phyloP scores from a whole-genome alignment of 1,140 invertebrate species.

The Diorhabda carinulata region DNA sequence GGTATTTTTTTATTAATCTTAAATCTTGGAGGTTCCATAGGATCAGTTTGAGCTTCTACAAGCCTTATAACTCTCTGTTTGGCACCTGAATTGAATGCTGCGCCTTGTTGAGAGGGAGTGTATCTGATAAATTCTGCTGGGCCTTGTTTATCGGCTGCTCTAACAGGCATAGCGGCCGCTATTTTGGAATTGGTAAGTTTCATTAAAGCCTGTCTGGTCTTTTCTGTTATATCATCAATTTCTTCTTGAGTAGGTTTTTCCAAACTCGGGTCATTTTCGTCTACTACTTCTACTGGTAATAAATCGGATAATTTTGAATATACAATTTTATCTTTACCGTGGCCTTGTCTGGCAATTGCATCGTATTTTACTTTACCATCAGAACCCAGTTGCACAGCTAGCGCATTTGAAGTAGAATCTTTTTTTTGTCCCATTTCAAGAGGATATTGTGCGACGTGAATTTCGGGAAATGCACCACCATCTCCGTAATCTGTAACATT shows the following conservation, averaged over 20 bases:
- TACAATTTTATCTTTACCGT: slow-evolving; percentile 95
- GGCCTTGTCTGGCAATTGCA: slow-evolving; percentile 89
- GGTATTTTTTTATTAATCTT: slow-evolving; percentile 96
- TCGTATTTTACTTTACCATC: slow-evolving; percentile 97
- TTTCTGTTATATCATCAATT: slow-evolving; percentile 82
- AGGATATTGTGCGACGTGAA: slow-evolving; percentile 95
- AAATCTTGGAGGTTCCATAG: slow-evolving; percentile 98
- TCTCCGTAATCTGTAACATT: slow-evolving; percentile 82
- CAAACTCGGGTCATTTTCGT: slow-evolving; percentile 85
- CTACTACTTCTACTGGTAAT: slow-evolving; percentile 86
- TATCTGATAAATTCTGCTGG: slow-evolving; percentile 97
- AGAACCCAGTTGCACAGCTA: slow-evolving; percentile 91
- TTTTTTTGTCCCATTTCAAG: slow-evolving; percentile 78
- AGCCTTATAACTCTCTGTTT: slow-evolving; percentile 97
- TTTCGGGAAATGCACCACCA: slow-evolving; percentile 98
- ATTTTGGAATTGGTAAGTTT: slow-evolving; percentile 87
- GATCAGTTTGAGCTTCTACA: slow-evolving; percentile 94
- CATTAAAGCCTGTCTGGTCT: slow-evolving; percentile 76
- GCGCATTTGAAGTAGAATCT: slow-evolving; percentile 78
- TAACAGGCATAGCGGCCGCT: slow-evolving; percentile 88
- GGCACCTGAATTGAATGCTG: slow-evolving; percentile 92
- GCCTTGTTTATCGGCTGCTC: slow-evolving; percentile 79
- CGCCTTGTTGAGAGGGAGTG: slow-evolving; percentile 95
- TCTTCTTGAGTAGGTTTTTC: slow-evolving; percentile 83
- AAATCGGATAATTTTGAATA: slow-evolving; percentile 94